Conservation (phyloP, 2,797 vertebrate species). For the Arctocebus calabarensis region DNA sequence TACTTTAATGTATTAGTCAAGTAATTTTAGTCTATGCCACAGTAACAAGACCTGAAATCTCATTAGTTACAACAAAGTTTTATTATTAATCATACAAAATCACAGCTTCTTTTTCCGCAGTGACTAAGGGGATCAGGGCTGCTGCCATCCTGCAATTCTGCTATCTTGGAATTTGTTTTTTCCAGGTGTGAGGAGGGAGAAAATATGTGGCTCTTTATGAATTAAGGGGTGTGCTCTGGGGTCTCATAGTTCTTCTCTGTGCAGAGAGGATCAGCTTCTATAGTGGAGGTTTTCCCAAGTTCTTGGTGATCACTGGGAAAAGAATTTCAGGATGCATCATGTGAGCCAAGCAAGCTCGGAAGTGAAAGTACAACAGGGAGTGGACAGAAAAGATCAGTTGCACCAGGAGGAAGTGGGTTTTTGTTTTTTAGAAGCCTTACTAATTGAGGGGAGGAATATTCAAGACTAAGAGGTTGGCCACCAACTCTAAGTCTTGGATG, state of each 20-base stretch:
- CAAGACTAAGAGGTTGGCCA: neutral
- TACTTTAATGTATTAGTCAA: neutral
- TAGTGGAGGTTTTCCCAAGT: neutral
- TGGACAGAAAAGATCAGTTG: neutral
- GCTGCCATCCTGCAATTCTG: neutral
- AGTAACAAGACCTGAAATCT: neutral
- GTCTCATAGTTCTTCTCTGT: neutral
- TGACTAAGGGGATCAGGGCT: neutral
- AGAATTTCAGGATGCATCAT: neutral
- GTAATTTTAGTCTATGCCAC: neutral
- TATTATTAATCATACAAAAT: neutral
- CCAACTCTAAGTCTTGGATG: no score
- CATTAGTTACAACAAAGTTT: neutral
- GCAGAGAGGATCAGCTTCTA: neutral
- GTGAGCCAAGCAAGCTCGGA: neutral
- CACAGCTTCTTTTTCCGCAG: neutral
- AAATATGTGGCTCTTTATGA: neutral
- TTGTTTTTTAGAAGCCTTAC: neutral
- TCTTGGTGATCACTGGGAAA: neutral
- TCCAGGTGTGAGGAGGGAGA: neutral
- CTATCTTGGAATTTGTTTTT: neutral
- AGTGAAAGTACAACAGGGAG: neutral
- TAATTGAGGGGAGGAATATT: neutral
- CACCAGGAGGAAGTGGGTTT: neutral
- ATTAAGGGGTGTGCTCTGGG: neutral